These are phyloP conservation scores for Lacerta viridis DNA, from an alignment of 2,797 vertebrate genomes.

Conservation along the genomic window DNA sequence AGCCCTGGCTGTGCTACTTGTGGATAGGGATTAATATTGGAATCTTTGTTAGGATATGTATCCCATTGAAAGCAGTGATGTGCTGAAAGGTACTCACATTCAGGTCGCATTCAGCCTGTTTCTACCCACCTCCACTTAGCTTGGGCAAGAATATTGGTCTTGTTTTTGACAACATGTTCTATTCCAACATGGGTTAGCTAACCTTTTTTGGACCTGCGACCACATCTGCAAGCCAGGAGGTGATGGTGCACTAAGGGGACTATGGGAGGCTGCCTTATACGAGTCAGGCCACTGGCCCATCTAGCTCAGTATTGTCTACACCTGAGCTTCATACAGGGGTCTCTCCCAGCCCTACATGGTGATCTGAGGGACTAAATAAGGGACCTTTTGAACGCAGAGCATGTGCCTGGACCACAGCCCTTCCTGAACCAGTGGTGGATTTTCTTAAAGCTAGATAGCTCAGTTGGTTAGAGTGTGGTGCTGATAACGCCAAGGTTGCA, in stretches of 20 bases:
- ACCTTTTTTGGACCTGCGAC: too few relatives aligned
- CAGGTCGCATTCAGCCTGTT: not conserved
- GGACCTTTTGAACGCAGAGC: not conserved
- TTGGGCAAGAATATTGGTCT: not conserved
- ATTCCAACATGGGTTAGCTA: too few relatives aligned
- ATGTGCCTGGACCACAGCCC: not conserved
- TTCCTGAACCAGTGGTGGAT: not conserved
- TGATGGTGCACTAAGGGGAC: too few relatives aligned
- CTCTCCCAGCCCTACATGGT: not conserved
- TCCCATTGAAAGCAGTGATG: not conserved
- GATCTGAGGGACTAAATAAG: not conserved
- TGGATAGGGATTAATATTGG: not conserved
- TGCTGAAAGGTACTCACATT: not conserved
- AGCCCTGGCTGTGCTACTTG: not conserved
- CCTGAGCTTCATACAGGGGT: not conserved
- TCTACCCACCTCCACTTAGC: not conserved
- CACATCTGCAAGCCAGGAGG: too few relatives aligned
- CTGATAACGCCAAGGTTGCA: too few relatives aligned
- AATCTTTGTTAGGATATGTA: not conserved
- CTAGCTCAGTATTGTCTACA: not conserved
- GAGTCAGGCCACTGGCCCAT: not conserved
- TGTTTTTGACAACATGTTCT: not conserved
- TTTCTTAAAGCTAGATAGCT: not conserved
- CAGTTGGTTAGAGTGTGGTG: too few relatives aligned
- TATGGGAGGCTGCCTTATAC: not conserved